These are phyloP conservation scores for Circaetus cinerascens DNA, from an alignment of 2,113 vertebrate species.

Conservation along the genomic window DNA sequence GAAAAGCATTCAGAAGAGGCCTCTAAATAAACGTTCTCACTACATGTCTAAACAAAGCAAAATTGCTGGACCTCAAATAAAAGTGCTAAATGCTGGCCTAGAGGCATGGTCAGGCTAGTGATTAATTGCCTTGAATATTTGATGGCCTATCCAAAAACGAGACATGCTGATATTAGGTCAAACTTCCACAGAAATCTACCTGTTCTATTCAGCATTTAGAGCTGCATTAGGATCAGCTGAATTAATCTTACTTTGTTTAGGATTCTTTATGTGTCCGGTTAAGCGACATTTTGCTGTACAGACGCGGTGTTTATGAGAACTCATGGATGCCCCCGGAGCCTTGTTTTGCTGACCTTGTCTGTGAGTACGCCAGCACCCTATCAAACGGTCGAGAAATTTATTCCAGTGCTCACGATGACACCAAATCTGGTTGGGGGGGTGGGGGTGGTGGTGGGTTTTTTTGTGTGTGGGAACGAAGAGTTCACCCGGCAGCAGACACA, in stretches of 20 bases:
- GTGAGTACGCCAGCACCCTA: not conserved
- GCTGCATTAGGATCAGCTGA: not conserved
- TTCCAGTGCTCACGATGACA: not conserved
- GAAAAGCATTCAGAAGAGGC: not conserved
- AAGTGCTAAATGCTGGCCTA: constrained; percentile 31
- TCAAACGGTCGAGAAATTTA: not conserved
- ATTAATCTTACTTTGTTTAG: not conserved
- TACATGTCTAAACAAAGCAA: constrained; percentile 24
- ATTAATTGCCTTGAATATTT: constrained; percentile 34
- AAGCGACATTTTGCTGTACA: not conserved
- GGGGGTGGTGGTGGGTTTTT: not conserved
- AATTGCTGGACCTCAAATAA: constrained; percentile 50
- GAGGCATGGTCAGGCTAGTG: not conserved
- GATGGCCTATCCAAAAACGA: not conserved
- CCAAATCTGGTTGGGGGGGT: not conserved
- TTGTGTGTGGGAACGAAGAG: not conserved
- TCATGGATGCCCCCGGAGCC: not conserved
- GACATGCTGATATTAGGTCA: not conserved
- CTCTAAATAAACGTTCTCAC: constrained; percentile 23
- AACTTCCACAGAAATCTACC: not conserved
- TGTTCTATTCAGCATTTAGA: not conserved
- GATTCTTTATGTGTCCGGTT: not conserved
- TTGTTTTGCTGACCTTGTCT: constrained; percentile 14
- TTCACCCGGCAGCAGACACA: not conserved
- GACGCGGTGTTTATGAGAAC: not conserved